phyloP scores from a whole-genome alignment of 1,140 invertebrate species.

The Drosophila lini region DNA sequence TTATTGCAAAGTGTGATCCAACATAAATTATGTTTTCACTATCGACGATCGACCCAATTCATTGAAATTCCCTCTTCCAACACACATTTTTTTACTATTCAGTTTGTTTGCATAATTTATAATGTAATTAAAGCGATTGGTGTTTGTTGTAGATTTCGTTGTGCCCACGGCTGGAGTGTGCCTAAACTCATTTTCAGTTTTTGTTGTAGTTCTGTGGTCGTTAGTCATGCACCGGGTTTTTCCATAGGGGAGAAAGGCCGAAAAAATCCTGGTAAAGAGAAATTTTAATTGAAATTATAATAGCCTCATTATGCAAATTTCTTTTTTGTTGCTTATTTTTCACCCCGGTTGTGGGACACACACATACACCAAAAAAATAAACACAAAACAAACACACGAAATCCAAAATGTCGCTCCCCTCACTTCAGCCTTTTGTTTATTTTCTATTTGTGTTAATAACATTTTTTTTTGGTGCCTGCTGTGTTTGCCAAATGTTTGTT shows the following conservation, averaged over 20 bases:
- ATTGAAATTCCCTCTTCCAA: conserved; percentile 5
- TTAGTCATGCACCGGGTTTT: conserved; percentile 57
- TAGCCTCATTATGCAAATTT: conserved; percentile 77
- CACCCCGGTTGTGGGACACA: conserved; percentile 7
- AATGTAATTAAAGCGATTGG: conserved; percentile 60
- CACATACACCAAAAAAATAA: conserved; percentile 27
- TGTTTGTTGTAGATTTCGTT: conserved; percentile 31
- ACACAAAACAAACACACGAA: conserved; percentile 41
- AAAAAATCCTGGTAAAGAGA: conserved; percentile 45
- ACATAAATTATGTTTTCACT: conserved; percentile 1
- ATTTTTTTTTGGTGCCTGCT: conserved; percentile 29
- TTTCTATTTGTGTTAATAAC: conserved; percentile 64
- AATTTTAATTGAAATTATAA: conserved; percentile 82
- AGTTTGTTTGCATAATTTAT: conserved; percentile 53
- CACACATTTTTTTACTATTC: conserved; percentile 7
- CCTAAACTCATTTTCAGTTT: conserved; percentile 36
- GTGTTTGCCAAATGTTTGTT: conserved; percentile 36
- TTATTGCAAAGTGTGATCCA: not conserved
- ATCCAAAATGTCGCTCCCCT: conserved; percentile 33
- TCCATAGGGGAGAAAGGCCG: conserved; percentile 24
- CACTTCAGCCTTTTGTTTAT: conserved; percentile 40
- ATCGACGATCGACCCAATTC: conserved; percentile 2
- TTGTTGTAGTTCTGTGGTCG: conserved; percentile 52
- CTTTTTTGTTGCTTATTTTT: conserved; percentile 65
- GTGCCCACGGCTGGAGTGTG: not conserved